Conservation (phyloP, 2,888 invertebrate genomes). For the Agapostemon virescens region DNA sequence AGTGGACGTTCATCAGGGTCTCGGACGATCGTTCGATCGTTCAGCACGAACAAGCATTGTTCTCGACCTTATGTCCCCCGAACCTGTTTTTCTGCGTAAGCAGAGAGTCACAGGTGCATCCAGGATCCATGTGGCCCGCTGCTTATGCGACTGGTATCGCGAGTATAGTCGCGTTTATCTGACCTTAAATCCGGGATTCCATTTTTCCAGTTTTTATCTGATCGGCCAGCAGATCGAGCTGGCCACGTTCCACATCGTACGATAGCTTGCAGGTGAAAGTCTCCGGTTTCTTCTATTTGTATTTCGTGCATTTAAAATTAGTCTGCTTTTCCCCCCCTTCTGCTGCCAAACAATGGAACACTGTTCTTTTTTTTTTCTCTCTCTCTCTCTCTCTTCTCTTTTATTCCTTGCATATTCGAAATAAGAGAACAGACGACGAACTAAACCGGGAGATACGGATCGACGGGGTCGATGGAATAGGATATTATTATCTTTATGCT, state of each 20-base stretch:
- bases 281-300: conserved; percentile 29
- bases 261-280: conserved; percentile 45
- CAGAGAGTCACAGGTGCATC: conserved; percentile 30
- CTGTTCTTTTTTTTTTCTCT: background rate
- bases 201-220: conserved; percentile 36
- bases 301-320: conserved; percentile 43
- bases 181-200: conserved; percentile 45
- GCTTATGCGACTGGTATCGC: conserved; percentile 23
- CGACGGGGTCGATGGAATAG: conserved; percentile 56
- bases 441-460: conserved; percentile 54
- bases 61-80: conserved; percentile 38
- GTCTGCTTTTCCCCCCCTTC: background rate
- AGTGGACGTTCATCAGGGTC: conserved; percentile 44
- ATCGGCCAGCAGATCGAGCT: conserved; percentile 22
- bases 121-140: conserved; percentile 13
- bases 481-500: conserved; percentile 60
- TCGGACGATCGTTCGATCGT: conserved; percentile 37
- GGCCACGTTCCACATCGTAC: conserved; percentile 27
- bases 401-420: conserved; percentile 22
- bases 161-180: conserved; percentile 35
- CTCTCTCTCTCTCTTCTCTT: too few species aligned
- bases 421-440: conserved; percentile 40
- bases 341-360: background rate
- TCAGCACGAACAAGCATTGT: conserved; percentile 56
- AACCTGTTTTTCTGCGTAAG: conserved; percentile 27